Evolutionary conservation across 1,140 invertebrate species (phyloP).

Genomic region (Zaprionus africanus): DNA sequence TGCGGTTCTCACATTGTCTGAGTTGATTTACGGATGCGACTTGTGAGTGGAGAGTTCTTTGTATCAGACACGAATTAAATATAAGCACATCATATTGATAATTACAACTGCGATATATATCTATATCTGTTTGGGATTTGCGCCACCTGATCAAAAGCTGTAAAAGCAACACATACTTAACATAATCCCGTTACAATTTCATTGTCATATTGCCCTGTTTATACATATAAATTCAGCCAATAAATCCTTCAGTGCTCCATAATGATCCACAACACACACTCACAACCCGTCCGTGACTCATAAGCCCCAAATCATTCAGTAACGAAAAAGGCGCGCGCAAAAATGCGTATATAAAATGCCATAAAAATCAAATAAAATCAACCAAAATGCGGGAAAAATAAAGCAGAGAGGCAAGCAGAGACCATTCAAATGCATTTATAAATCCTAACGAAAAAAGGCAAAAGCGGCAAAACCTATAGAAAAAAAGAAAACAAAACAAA

Average conservation of each 20-base stretch:
- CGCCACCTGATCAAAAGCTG: background rate
- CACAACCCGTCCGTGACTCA: conserved; percentile 56
- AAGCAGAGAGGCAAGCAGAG: conserved; percentile 48
- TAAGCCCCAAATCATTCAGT: conserved; percentile 43
- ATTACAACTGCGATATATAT: background rate
- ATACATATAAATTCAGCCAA: conserved; percentile 17
- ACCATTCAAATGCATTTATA: no score
- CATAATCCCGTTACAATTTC: background rate
- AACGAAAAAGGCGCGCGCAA: conserved; percentile 39
- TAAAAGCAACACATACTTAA: conserved; percentile 1
- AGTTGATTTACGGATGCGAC: background rate
- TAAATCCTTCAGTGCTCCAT: conserved; percentile 44
- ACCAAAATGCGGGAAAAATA: conserved; percentile 65
- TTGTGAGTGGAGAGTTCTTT: background rate
- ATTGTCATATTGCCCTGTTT: conserved; percentile 9
- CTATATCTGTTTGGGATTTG: background rate
- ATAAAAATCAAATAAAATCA: conserved; percentile 71
- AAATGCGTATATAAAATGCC: conserved; percentile 62
- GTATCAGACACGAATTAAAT: no score
- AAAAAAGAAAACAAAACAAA: conserved; percentile 2
- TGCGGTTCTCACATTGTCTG: background rate
- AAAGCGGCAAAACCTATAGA: conserved; percentile 37
- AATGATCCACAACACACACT: conserved; percentile 28
- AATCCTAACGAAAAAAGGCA: no score
- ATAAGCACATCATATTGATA: background rate